These are phyloP conservation scores for Myodes glareolus DNA, from an alignment of 2,113 vertebrate species.

Conservation along the genomic window DNA sequence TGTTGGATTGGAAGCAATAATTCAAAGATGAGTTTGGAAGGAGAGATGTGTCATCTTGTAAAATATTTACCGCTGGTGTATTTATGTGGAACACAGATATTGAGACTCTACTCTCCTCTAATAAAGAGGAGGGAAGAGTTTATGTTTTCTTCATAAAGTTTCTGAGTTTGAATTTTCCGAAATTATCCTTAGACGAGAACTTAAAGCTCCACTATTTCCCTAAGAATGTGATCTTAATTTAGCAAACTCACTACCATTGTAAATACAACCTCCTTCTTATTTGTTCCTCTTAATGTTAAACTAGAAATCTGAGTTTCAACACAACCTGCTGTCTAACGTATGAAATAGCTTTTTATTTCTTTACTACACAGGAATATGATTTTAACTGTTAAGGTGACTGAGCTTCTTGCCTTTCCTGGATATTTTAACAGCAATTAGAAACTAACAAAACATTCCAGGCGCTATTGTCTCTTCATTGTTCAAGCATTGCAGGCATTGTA, in stretches of 20 bases:
- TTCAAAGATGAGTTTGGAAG: background rate
- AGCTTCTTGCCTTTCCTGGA: background rate
- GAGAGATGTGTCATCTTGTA: background rate
- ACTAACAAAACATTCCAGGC: background rate
- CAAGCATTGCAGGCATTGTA: background rate
- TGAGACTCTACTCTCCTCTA: background rate
- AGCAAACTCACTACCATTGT: background rate
- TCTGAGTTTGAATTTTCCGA: background rate
- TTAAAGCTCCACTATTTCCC: background rate
- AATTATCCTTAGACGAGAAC: background rate
- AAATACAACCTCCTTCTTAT: background rate
- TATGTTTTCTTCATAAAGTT: background rate
- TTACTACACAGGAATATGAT: background rate
- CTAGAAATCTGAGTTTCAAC: background rate
- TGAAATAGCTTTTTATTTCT: background rate
- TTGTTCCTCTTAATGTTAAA: background rate
- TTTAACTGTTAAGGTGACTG: background rate
- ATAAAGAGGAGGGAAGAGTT: background rate
- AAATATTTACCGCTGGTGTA: background rate
- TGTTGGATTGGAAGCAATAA: background rate
- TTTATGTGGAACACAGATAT: background rate
- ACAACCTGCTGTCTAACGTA: background rate
- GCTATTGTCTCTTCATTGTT: background rate
- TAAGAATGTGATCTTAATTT: background rate
- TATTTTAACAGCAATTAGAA: conserved; percentile 10